Conservation (phyloP, 2,113 vertebrate species). For the Camelus bactrianus region DNA sequence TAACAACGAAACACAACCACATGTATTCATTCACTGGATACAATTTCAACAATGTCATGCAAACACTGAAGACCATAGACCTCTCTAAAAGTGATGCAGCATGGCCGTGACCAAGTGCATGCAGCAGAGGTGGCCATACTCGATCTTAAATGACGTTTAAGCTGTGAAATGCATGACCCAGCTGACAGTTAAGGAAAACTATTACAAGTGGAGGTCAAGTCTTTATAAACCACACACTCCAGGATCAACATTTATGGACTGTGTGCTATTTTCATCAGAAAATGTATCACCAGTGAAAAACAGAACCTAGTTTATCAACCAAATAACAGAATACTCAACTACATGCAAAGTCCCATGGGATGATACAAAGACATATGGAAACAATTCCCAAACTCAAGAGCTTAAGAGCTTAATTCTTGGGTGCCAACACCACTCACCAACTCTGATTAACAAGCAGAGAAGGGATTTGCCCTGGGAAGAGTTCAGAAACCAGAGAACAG, state of each 20-base stretch:
- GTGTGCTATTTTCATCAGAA: neutral
- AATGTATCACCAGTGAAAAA: neutral
- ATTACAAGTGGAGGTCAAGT: conserved; percentile 65
- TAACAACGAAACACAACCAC: neutral
- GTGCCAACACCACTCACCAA: neutral
- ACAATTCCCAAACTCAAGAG: neutral
- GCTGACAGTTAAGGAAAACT: conserved; percentile 41
- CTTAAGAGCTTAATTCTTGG: neutral
- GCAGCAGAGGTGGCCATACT: conserved; percentile 27
- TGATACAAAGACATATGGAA: neutral
- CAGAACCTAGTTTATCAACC: neutral
- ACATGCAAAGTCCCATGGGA: neutral
- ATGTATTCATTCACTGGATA: conserved; percentile 20
- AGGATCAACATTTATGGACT: neutral
- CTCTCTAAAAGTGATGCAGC: conserved; percentile 1
- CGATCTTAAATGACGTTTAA: conserved; percentile 24
- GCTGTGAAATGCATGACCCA: conserved; percentile 40
- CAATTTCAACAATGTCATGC: neutral
- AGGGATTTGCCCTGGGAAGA: neutral
- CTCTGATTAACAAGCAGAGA: neutral
- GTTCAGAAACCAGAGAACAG: neutral
- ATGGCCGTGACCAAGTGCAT: neutral
- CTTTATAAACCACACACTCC: neutral
- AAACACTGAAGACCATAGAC: neutral
- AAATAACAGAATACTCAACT: neutral